Evolutionary conservation across 92 coral and sea anemone species (phyloP), one percentile per base, ranked within the genome.

Genomic region (Montipora capitata): DNA sequence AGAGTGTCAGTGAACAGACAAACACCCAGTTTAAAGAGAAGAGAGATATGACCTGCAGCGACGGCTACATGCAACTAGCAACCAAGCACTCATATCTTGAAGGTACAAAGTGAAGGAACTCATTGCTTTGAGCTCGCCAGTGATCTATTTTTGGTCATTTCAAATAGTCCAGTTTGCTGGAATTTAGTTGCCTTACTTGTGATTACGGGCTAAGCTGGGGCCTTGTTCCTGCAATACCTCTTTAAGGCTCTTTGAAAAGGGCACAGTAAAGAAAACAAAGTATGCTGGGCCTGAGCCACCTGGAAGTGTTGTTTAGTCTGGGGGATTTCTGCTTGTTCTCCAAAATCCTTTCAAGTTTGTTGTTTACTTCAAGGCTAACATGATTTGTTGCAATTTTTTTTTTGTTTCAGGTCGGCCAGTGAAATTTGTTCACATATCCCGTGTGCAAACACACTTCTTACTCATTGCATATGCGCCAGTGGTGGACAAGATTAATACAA

Each of bases 11-110:
- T 16, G 98, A 89, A 17, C 86, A 91, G 68, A 71, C 95, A 15
- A 94, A 84, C 72, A 92, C 94, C 58, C 95, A 81, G 91, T 94
- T 97, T 51, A 97, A 96, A 89, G 98, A 97, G 39, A 94, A 89
- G 80, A 94, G 87, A 16, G 95, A 94, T 59, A 87, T 96, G 89
- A 71, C 93, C 8, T 96, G 98, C 78, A 97, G 98, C 75, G 98
- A 96, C 56, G 99, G 99, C 43, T 97, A 86, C 57, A 91, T 97
- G 83, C 98, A 96, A 57, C 98, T 97, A 48, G 70, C 96, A 76
- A 92, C 96, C 5, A 96, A 92, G 83, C 98, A 96, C 66, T 87
- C 94, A 16, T 94, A 91, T 77, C 93, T 97, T 84, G 98, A 92
- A 96, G 99, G 99, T 95, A 76, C 35, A n/a, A 18, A 61, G 11